A percentile compares a stretch with the other conserved stretches of the same genome.
Evolutionary conservation across 92 coral and sea anemone genomes (phyloP).

Genomic region (Heteractis magnifica): DNA sequence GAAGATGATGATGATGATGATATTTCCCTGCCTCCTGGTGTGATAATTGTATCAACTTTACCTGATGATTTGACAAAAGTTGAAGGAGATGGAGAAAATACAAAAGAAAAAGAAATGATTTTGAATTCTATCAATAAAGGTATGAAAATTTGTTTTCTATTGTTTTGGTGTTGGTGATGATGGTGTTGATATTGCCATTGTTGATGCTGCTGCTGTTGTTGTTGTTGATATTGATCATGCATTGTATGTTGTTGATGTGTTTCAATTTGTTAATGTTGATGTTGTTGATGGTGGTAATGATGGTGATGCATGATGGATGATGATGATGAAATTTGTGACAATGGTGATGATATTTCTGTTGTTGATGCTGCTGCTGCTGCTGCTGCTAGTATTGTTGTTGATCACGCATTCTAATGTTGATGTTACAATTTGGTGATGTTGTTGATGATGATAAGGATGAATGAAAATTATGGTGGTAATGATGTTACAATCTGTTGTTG

Average conservation of each 20-base stretch:
- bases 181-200: neutral
- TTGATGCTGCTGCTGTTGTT: neutral
- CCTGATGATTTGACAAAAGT: constrained; percentile 46
- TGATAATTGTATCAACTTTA: constrained; percentile 54
- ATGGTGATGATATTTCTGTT: neutral
- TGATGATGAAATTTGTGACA: neutral
- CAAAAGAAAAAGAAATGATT: constrained; percentile 10
- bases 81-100: constrained; percentile 16
- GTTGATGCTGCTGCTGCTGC: neutral
- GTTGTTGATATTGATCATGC: neutral
- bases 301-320: neutral
- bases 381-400: neutral
- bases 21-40: constrained; percentile 56
- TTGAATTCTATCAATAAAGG: constrained; percentile 15
- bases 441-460: neutral
- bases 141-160: neutral
- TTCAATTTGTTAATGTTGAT: neutral
- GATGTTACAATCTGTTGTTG: neutral
- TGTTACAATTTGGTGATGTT: too few relatives aligned
- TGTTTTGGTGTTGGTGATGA: neutral
- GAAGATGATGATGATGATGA: constrained; percentile 51
- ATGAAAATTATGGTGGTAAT: neutral
- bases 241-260: neutral
- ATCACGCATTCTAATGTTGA: neutral
- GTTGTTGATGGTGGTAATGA: neutral